phyloP scores from a whole-genome alignment of 92 coral and sea anemone species.

The Porites cylindrica region DNA sequence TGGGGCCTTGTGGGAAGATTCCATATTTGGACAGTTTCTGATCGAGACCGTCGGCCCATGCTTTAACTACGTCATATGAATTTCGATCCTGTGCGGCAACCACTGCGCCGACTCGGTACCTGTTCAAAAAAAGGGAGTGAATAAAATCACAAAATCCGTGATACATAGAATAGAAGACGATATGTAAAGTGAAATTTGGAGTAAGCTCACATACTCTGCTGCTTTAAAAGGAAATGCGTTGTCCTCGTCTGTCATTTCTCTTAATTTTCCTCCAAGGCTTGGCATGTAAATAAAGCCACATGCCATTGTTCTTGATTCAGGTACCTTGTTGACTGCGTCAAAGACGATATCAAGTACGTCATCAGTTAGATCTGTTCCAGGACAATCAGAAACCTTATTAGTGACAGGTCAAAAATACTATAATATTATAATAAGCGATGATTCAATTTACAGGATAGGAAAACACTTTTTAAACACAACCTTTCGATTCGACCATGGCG shows the following conservation, averaged over 20 bases:
- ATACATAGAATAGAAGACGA: not conserved
- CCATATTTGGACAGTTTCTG: slow-evolving; percentile 56
- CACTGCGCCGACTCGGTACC: slow-evolving; percentile 76
- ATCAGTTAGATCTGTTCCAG: slow-evolving; percentile 72
- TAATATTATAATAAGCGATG: no score
- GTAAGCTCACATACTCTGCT: slow-evolving; percentile 62
- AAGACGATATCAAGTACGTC: slow-evolving; percentile 68
- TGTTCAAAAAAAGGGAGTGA: not conserved
- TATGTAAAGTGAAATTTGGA: not conserved
- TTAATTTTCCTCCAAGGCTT: slow-evolving; percentile 70
- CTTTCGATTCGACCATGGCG: no score
- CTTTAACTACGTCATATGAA: slow-evolving; percentile 50
- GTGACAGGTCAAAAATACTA: not conserved
- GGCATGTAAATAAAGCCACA: slow-evolving; percentile 67
- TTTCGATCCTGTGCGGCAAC: slow-evolving; percentile 42
- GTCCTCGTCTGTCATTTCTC: slow-evolving; percentile 55
- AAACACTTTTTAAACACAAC: no score
- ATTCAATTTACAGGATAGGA: no score
- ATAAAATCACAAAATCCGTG: no score
- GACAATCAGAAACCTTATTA: not conserved
- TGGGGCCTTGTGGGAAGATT: slow-evolving; percentile 57
- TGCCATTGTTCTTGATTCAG: slow-evolving; percentile 30
- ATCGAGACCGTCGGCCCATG: slow-evolving; percentile 67
- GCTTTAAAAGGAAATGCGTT: slow-evolving; percentile 73
- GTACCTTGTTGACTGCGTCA: slow-evolving; percentile 47